Evolutionary conservation across 1,140 invertebrate genomes (phyloP).

Genomic region (Rhagoletis pomonella): DNA sequence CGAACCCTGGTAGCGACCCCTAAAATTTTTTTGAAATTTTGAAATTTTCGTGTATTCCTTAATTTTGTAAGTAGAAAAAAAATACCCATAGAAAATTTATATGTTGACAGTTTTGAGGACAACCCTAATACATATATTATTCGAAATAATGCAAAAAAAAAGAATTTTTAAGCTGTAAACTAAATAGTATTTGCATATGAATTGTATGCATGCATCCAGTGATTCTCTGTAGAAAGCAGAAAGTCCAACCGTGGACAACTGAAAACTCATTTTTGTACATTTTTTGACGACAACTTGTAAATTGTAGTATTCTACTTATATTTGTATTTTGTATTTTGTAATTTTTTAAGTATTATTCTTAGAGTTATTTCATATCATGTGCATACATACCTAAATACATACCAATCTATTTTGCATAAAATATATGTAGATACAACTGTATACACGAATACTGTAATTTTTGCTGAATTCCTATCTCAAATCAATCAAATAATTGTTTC

Average conservation of each 20-base stretch:
- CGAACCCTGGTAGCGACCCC: too few relatives aligned
- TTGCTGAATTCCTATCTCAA: conserved; percentile 29
- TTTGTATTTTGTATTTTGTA: conserved; percentile 14
- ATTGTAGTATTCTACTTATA: conserved; percentile 42
- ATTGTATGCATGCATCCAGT: neutral
- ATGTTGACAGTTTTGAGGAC: too few relatives aligned
- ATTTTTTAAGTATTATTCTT: conserved; percentile 49
- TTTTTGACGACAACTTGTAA: conserved; percentile 28
- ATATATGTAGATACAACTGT: conserved; percentile 22
- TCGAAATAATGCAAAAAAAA: too few relatives aligned
- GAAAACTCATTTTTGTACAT: neutral
- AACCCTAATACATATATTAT: too few relatives aligned
- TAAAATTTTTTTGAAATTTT: too few relatives aligned
- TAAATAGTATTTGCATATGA: neutral
- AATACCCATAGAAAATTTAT: too few relatives aligned
- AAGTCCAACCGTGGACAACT: neutral
- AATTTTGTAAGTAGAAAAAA: too few relatives aligned
- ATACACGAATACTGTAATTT: neutral
- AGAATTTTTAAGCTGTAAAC: too few relatives aligned
- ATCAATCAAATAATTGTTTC: neutral
- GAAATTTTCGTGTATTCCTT: too few relatives aligned
- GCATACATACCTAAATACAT: conserved; percentile 47
- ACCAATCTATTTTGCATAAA: conserved; percentile 12
- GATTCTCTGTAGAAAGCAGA: neutral
- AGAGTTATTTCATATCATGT: conserved; percentile 39